A percentile compares a stretch with the other conserved stretches of the same genome.
These are phyloP conservation scores for Trachelus troglodyta DNA, from an alignment of 2,888 invertebrate genomes.

Conservation along the genomic window DNA sequence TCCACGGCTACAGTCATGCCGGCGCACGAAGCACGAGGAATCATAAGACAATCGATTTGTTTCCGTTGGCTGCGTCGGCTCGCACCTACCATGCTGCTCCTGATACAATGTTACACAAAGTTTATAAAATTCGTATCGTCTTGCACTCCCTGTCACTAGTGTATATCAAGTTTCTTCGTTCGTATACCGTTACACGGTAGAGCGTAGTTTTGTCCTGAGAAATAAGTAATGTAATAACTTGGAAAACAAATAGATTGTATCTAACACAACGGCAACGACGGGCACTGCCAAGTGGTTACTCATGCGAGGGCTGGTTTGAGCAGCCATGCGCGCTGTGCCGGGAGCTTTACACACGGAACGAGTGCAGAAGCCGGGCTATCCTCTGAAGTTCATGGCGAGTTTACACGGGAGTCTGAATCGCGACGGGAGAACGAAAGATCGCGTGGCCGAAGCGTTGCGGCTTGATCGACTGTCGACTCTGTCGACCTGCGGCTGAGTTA, in stretches of 20 bases:
- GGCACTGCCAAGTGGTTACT: neutral
- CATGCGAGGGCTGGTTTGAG: neutral
- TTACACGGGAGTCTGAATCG: neutral
- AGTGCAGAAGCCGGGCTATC: neutral
- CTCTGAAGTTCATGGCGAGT: neutral
- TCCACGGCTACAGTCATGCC: neutral
- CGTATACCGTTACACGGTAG: neutral
- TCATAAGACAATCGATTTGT: slow-evolving; percentile 7
- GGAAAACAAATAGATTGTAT: neutral
- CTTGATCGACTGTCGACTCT: neutral
- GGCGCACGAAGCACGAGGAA: neutral
- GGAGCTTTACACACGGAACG: neutral
- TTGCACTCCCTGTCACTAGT: neutral
- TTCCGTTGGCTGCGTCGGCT: neutral
- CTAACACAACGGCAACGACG: neutral
- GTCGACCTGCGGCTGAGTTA: neutral
- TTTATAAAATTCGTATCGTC: neutral
- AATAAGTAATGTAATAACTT: neutral
- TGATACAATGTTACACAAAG: neutral
- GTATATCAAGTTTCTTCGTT: neutral
- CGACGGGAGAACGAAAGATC: neutral
- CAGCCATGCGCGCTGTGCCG: slow-evolving; percentile 5
- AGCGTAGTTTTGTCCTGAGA: neutral
- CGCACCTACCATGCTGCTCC: neutral
- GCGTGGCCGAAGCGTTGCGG: neutral